Percentiles rank a stretch among this genome's conserved stretches.
These are phyloP conservation scores for Polypterus senegalus DNA, from an alignment of 2,113 vertebrate species.

Conservation along the genomic window DNA sequence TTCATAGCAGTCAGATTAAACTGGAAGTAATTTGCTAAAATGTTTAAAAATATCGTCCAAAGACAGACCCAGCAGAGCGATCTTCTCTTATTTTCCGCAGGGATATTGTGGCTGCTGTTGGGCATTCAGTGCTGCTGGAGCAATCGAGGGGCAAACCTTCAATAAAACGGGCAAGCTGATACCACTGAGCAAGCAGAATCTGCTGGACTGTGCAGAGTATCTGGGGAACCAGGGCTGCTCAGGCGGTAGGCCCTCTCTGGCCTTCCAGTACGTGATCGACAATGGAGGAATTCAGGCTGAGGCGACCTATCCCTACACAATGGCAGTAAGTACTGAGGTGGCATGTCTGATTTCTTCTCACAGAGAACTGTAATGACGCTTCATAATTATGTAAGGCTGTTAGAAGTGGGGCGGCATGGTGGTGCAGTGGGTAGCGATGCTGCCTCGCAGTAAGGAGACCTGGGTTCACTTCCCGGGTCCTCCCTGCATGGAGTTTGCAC, in stretches of 20 bases:
- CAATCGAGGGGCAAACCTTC: slow-evolving; percentile 14
- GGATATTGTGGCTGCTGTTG: slow-evolving; percentile 13
- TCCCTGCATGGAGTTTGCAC: too few relatives aligned
- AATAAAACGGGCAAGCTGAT: slow-evolving; percentile 15
- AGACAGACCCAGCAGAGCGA: too few relatives aligned
- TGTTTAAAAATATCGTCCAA: too few relatives aligned
- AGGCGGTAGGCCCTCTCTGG: slow-evolving; percentile 9
- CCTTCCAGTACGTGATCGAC: slow-evolving; percentile 13
- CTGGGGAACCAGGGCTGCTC: slow-evolving; percentile 14
- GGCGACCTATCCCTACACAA: slow-evolving; percentile 16
- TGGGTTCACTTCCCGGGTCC: too few relatives aligned
- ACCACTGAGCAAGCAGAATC: slow-evolving; percentile 16
- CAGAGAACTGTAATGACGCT: too few relatives aligned
- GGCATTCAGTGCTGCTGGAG: slow-evolving; percentile 16
- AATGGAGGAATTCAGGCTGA: slow-evolving; percentile 19
- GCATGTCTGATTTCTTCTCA: too few relatives aligned
- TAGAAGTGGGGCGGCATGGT: too few relatives aligned
- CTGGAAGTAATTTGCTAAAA: too few relatives aligned
- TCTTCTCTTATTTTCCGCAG: slow-evolving; percentile 1
- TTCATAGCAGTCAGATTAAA: too few relatives aligned
- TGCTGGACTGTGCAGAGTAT: slow-evolving; percentile 11
- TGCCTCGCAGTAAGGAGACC: too few relatives aligned
- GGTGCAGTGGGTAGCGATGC: too few relatives aligned
- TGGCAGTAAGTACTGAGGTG: background rate
- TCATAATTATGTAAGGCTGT: too few relatives aligned